Evolutionary conservation across 2,113 vertebrate genomes (phyloP).

Genomic region (Bagarius yarrelli): DNA sequence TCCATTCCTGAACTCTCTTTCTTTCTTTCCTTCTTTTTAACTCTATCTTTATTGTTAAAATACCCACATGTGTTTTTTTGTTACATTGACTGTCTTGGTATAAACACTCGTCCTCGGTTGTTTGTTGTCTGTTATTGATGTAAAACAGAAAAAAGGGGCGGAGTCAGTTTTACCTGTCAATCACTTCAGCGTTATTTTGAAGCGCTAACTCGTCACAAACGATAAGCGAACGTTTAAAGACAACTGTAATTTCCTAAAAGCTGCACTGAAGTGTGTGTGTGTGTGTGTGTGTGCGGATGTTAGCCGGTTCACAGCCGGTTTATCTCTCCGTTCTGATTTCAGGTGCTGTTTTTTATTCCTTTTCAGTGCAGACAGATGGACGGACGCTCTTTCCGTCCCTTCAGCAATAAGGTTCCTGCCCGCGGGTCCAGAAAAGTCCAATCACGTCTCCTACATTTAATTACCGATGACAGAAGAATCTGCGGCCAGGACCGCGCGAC

Average conservation of each 20-base stretch:
- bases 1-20: no score
- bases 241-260: no score
- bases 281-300: no score
- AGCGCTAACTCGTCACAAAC: not conserved
- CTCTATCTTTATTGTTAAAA: no score
- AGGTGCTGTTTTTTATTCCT: constrained; percentile 31
- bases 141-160: not conserved
- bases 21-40: no score
- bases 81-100: no score
- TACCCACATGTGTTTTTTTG: no score
- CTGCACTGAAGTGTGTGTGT: no score
- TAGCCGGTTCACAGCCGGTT: not conserved
- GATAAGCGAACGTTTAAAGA: no score
- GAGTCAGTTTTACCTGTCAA: not conserved
- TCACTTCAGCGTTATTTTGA: not conserved
- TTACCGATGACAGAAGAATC: constrained; percentile 42
- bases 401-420: constrained; percentile 44
- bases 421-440: constrained; percentile 30
- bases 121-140: not conserved
- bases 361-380: constrained; percentile 44
- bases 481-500: constrained; percentile 34
- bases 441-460: constrained; percentile 51
- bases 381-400: constrained; percentile 17
- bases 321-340: constrained; percentile 3
- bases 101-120: no score